These are phyloP conservation scores for Himalopsyche anomala DNA, from an alignment of 2,888 invertebrate genomes.

Conservation along the genomic window DNA sequence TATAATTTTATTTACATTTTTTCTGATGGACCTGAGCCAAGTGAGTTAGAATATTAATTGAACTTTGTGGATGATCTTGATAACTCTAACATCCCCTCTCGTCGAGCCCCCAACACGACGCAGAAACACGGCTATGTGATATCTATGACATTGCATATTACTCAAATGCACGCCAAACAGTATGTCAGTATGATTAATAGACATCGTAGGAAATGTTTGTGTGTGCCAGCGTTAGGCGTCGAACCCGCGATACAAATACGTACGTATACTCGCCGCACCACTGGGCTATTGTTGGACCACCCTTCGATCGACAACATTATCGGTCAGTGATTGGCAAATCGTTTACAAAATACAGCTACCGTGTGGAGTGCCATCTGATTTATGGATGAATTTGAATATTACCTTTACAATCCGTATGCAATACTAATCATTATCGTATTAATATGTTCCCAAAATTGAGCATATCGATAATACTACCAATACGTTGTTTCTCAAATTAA, in stretches of 20 bases:
- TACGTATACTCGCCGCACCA: background rate
- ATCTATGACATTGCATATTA: constrained; percentile 59
- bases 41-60: background rate
- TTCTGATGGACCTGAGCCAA: background rate
- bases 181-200: constrained; percentile 35
- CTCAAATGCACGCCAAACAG: constrained; percentile 60
- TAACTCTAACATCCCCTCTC: constrained; percentile 14
- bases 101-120: constrained; percentile 5
- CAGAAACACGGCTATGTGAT: constrained; percentile 24
- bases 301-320: constrained; percentile 22
- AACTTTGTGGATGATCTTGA: background rate
- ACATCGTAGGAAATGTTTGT: constrained; percentile 20
- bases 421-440: too few species aligned
- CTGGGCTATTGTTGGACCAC: constrained; percentile 6
- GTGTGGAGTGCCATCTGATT: background rate
- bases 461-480: too few species aligned
- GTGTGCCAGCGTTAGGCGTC: background rate
- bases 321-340: constrained; percentile 18
- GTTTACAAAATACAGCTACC: background rate
- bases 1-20: too few species aligned
- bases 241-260: background rate
- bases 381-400: background rate
- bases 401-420: too few species aligned
- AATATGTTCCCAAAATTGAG: too few species aligned
- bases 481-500: too few species aligned